Conservation (phyloP, 2,888 invertebrate species). For the Linyphia triangularis region DNA sequence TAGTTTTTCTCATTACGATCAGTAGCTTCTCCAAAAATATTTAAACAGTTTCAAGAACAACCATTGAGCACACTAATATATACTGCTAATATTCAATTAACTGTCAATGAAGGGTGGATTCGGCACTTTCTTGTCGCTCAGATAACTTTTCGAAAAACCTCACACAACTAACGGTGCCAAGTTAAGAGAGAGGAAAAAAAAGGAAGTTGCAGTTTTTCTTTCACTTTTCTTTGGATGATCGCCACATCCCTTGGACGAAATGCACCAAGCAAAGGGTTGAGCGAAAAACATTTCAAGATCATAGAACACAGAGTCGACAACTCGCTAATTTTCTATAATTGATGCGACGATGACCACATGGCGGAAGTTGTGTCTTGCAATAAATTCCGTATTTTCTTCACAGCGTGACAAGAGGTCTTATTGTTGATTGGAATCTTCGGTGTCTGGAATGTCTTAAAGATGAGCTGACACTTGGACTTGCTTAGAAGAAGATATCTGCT, state of each 20-base stretch:
- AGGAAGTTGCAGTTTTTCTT: neutral
- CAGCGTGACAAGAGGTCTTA: neutral
- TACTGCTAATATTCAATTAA: too few species aligned
- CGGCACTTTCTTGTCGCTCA: neutral
- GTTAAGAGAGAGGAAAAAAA: neutral
- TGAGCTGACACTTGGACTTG: conserved; percentile 34
- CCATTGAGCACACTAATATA: too few species aligned
- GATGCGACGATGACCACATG: neutral
- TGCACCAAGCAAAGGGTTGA: neutral
- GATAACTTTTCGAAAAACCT: neutral
- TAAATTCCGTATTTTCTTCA: neutral
- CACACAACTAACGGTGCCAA: neutral
- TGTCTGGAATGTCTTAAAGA: neutral
- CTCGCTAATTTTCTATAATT: neutral
- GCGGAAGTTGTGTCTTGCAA: neutral
- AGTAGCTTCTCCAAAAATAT: too few species aligned
- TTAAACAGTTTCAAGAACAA: too few species aligned
- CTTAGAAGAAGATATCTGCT: neutral
- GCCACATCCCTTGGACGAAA: neutral
- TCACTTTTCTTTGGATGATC: neutral
- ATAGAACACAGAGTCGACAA: neutral
- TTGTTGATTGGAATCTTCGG: neutral
- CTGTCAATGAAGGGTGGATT: neutral
- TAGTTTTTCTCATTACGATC: too few species aligned
- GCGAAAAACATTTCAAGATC: neutral